Evolutionary conservation across 2,113 vertebrate genomes (phyloP), one percentile per base, ranked within the genome.

Genomic region (Rhodinocichla rosea): DNA sequence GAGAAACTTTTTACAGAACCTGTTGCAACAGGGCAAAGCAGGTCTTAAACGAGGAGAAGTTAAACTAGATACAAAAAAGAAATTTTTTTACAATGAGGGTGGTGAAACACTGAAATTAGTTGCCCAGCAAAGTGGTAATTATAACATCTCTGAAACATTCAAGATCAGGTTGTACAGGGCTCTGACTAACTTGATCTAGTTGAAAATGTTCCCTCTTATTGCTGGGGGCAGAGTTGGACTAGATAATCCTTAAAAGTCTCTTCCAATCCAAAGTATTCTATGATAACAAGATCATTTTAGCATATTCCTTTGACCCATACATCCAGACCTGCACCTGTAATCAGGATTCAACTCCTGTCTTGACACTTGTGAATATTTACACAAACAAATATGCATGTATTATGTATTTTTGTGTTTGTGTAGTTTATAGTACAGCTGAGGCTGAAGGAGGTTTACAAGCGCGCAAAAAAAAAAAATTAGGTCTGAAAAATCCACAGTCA

Each of bases 71-170:
- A 24, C 4, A 40, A 67, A 11, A 20, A 71, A 70, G 19, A 74
- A 28, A 0, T 9, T 26, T 20, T 26, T 87, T 90, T 82, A 10
- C 4, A 39, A 0, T 45, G 10, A n/a, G 3, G 2, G 3, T 60
- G 33, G 23, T 28, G 4, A 50, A 77, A 44, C 40, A 50, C 24
- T 60, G 57, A 47, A 42, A 67, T 5, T 1, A 19, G 24, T 28
- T 82, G 1, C 21, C 17, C 59, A 82, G 32, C 1, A 47, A 67
- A 11, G 26, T 10, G 15, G 9, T 13, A 67, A 52, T 49, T 39
- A 17, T 40, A 35, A 40, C 20, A 44, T 28, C 10, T 20, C 45
- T 67, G 45, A 67, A 50, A 67, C 28, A 13, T 35, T 39, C 47
- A 27, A 62, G 18, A 70, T 28, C 28, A 73, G 9, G 21, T 19